Percentiles rank a stretch among this genome's conserved stretches.
Conservation (phyloP, 1,140 invertebrate genomes). For the Drosophila varians region DNA sequence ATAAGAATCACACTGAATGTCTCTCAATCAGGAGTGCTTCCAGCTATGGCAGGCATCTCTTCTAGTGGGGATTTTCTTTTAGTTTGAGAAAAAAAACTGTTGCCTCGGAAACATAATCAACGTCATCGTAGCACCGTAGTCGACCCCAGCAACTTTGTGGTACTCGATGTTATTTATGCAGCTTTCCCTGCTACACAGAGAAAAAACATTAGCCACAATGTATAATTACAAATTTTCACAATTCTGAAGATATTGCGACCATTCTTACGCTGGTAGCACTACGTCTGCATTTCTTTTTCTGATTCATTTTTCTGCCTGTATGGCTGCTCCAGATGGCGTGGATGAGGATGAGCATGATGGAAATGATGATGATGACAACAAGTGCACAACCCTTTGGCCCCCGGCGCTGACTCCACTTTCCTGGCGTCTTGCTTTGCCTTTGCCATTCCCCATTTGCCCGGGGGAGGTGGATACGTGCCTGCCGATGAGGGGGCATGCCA, state of each 20-base stretch:
- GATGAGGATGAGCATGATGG: conserved; percentile 14
- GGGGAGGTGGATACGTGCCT: conserved; percentile 45
- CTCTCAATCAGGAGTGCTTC: conserved; percentile 58
- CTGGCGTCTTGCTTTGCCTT: conserved; percentile 33
- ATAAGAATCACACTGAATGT: conserved; percentile 11
- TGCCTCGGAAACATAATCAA: conserved; percentile 62
- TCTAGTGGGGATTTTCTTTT: conserved; percentile 46
- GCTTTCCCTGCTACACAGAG: conserved; percentile 16
- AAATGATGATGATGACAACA: conserved; percentile 64
- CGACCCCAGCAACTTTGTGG: conserved; percentile 33
- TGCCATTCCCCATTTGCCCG: conserved; percentile 25
- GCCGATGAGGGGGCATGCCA: conserved; percentile 45
- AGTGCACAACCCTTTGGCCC: conserved; percentile 74
- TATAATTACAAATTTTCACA: no score
- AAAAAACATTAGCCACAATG: no score
- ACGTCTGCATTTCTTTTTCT: background rate
- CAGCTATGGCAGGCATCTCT: conserved; percentile 18
- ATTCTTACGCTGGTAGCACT: no score
- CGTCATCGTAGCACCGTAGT: conserved; percentile 57
- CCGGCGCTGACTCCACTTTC: conserved; percentile 46
- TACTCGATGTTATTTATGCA: conserved; percentile 61
- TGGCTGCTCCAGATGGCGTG: conserved; percentile 36
- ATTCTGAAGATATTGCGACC: no score
- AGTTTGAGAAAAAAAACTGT: conserved; percentile 14
- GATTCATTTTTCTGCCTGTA: background rate